Percentiles rank a stretch among this genome's conserved stretches.
Evolutionary conservation across 1,140 invertebrate species (phyloP).

Genomic region (Cyphomyrmex costatus): DNA sequence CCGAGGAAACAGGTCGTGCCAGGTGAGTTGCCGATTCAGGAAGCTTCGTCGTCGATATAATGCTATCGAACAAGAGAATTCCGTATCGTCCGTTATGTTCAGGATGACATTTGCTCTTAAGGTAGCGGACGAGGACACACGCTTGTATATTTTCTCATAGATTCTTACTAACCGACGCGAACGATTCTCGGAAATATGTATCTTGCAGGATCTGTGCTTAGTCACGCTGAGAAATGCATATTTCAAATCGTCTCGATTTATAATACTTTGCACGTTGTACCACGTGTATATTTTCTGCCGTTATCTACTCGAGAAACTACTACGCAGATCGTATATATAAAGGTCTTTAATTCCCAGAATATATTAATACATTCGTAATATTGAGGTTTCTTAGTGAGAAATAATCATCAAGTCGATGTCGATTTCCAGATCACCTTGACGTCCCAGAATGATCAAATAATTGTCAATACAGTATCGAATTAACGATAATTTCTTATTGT

Average conservation of each 20-base stretch:
- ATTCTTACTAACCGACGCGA: constrained; percentile 26
- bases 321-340: background rate
- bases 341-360: background rate
- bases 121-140: constrained; percentile 61
- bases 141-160: constrained; percentile 74
- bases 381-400: background rate
- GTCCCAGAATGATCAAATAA: too few relatives aligned
- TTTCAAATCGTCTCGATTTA: constrained; percentile 22
- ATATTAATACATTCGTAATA: background rate
- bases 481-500: too few relatives aligned
- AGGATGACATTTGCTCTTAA: constrained; percentile 69
- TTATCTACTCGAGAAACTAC: background rate
- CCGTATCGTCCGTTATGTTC: constrained; percentile 1
- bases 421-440: too few relatives aligned
- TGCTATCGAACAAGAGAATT: background rate
- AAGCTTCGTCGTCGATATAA: constrained; percentile 25
- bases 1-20: constrained; percentile 16
- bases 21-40: constrained; percentile 18
- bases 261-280: background rate
- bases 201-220: constrained; percentile 45
- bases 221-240: constrained; percentile 26
- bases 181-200: constrained; percentile 70
- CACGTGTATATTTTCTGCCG: constrained; percentile 22
- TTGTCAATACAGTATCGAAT: too few relatives aligned
- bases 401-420: too few relatives aligned